phyloP scores from a whole-genome alignment of 2,888 invertebrate species.

The Lithophane socia region DNA sequence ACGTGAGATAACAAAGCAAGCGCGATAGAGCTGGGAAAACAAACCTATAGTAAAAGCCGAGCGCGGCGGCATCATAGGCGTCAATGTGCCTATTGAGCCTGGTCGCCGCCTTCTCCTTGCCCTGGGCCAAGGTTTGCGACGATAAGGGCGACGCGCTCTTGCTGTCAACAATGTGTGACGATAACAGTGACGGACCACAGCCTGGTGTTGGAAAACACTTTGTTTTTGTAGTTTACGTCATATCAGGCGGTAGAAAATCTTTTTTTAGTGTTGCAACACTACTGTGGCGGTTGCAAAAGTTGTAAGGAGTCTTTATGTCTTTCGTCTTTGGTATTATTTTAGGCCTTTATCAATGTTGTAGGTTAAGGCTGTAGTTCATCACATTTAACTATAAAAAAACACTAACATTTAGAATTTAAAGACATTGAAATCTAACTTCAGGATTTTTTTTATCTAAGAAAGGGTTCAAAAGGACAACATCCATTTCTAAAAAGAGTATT shows the following conservation, averaged over 20 bases:
- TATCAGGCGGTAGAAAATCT: not conserved
- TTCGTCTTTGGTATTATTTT: not conserved
- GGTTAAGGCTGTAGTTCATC: constrained; percentile 54
- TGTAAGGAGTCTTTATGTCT: not conserved
- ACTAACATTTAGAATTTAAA: constrained; percentile 63
- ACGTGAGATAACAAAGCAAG: constrained; percentile 63
- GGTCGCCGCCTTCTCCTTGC: constrained; percentile 74
- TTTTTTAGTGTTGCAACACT: constrained; percentile 25
- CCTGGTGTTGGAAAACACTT: constrained; percentile 38
- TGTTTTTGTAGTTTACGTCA: constrained; percentile 20
- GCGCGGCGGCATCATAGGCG: constrained; percentile 76
- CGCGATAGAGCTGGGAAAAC: constrained; percentile 77
- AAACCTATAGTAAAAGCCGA: constrained; percentile 85
- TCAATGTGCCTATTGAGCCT: constrained; percentile 75
- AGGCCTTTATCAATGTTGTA: not conserved
- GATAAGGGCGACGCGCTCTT: constrained; percentile 86
- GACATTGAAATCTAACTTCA: constrained; percentile 34
- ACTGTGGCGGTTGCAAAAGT: not conserved
- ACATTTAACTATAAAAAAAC: constrained; percentile 40
- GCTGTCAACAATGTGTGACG: constrained; percentile 78
- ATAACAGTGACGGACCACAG: constrained; percentile 64
- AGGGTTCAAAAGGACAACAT: constrained; percentile 42
- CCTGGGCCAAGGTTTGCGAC: constrained; percentile 80
- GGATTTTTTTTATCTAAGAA: constrained; percentile 3
- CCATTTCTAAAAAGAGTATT: constrained; percentile 41